Evolutionary conservation across 1,140 invertebrate genomes (phyloP).

Genomic region (Teleogryllus occipitalis): DNA sequence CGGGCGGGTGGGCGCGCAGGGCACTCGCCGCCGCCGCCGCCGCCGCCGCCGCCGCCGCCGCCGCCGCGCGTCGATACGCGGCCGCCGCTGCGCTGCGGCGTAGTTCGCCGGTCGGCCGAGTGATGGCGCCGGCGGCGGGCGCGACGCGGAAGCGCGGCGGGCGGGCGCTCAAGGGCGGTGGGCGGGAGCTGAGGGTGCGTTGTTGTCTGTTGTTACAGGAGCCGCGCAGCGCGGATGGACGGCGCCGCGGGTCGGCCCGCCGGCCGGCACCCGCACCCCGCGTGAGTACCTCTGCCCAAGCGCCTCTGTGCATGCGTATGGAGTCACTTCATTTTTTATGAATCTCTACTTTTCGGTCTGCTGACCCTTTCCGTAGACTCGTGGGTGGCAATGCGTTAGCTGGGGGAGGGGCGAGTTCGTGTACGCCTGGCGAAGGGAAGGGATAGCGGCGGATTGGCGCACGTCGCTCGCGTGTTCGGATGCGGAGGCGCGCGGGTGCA

Average conservation of each 20-base stretch:
- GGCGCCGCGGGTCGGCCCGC: too few species aligned
- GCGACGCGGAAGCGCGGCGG: neutral
- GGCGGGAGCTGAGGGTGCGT: neutral
- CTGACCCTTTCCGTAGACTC: neutral
- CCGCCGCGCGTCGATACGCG: too few species aligned
- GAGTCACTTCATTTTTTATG: neutral
- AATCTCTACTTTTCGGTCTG: neutral
- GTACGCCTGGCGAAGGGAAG: too few species aligned
- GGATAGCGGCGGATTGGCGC: too few species aligned
- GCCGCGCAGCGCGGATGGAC: neutral
- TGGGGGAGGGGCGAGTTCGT: neutral
- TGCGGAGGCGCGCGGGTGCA: too few species aligned
- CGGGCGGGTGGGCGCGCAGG: too few species aligned
- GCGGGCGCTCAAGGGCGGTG: neutral
- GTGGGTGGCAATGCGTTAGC: neutral
- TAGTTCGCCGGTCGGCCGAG: too few species aligned
- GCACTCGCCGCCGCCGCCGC: neutral
- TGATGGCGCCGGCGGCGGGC: neutral
- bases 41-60: too few species aligned
- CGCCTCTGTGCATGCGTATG: neutral
- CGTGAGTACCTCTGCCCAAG: neutral
- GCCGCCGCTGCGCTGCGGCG: too few species aligned
- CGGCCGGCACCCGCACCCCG: neutral
- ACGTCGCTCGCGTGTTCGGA: too few species aligned
- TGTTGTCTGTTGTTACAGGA: neutral